phyloP scores from a whole-genome alignment of 1,140 invertebrate species.

The Drosophila chauvacae region DNA sequence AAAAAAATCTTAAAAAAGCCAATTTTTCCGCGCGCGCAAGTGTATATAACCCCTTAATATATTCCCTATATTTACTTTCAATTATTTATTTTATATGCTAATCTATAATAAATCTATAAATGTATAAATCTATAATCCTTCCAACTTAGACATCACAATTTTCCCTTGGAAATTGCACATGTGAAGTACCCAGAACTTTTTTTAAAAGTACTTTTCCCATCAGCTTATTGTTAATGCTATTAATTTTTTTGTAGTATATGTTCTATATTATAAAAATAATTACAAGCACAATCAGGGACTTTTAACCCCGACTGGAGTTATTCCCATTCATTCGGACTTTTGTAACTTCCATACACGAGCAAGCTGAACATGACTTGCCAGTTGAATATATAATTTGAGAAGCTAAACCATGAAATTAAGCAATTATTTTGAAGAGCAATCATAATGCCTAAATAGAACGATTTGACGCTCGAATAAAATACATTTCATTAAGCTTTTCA shows the following conservation, averaged over 20 bases:
- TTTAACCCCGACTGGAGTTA: not conserved
- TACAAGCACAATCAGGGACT: not conserved
- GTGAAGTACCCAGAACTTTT: not conserved
- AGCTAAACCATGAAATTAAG: not conserved
- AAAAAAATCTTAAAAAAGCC: too few relatives aligned
- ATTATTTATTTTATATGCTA: too few relatives aligned
- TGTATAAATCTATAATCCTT: too few relatives aligned
- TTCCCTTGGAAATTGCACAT: not conserved
- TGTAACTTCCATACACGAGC: not conserved
- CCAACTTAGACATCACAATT: too few relatives aligned
- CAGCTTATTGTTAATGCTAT: not conserved
- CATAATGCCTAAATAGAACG: not conserved
- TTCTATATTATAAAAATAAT: not conserved
- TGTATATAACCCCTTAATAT: too few relatives aligned
- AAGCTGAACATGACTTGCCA: not conserved
- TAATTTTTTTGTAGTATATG: not conserved
- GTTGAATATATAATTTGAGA: not conserved
- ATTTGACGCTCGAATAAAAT: not conserved
- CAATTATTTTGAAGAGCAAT: slow-evolving; percentile 4
- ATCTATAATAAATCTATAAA: too few relatives aligned
- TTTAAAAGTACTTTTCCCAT: not conserved
- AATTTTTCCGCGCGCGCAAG: too few relatives aligned
- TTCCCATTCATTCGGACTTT: not conserved
- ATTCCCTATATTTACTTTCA: too few relatives aligned
- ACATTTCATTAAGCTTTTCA: not conserved